Evolutionary conservation across 2,113 vertebrate species (phyloP).

Genomic region (Pituophis catenifer): DNA sequence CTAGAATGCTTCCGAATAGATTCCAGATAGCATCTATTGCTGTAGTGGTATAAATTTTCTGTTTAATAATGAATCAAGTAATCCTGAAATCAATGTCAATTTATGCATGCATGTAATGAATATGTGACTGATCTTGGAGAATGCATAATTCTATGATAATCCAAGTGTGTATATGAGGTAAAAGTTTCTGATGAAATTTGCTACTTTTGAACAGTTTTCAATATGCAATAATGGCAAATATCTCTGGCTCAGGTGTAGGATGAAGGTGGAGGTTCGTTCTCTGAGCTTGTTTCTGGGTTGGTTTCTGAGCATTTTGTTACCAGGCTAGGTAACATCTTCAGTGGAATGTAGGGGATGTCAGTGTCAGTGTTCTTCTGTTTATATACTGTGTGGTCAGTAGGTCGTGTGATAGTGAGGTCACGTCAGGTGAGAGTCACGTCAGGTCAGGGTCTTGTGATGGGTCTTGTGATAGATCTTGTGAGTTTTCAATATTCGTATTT

Average conservation of each 20-base stretch:
- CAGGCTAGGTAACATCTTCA: neutral
- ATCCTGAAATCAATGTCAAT: constrained; percentile 2
- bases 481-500: neutral
- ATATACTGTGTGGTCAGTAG: neutral
- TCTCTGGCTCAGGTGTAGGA: neutral
- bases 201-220: neutral
- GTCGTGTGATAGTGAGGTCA: neutral
- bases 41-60: neutral
- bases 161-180: neutral
- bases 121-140: neutral
- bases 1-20: neutral
- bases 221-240: neutral
- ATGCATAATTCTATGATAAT: neutral
- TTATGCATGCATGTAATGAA: neutral
- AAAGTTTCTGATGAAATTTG: neutral
- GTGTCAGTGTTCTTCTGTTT: neutral
- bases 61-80: constrained; percentile 4
- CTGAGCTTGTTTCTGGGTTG: neutral
- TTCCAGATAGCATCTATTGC: neutral
- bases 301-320: neutral
- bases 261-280: neutral
- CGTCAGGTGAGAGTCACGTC: neutral
- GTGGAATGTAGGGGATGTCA: neutral
- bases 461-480: neutral
- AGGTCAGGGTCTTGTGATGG: neutral